Percentiles rank a stretch among this genome's conserved stretches.
phyloP scores from a whole-genome alignment of 2,797 vertebrate species.

The Arctocebus calabarensis region DNA sequence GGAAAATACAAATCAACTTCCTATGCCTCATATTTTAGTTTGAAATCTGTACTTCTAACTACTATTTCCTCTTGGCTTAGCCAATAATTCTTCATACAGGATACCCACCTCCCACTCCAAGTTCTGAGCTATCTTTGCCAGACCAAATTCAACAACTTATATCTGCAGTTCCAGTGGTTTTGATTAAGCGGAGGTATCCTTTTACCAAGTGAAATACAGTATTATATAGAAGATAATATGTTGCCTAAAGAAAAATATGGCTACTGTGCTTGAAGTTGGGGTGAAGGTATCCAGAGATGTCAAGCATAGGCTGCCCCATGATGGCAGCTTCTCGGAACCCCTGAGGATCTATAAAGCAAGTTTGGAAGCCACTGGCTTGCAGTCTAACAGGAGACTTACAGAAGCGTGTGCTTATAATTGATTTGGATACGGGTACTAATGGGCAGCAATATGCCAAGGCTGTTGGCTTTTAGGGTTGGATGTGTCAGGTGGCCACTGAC shows the following conservation, averaged over 20 bases:
- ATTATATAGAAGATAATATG: neutral
- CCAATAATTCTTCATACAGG: neutral
- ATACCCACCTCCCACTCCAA: neutral
- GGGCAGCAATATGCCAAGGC: neutral
- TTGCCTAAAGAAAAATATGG: neutral
- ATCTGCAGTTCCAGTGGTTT: neutral
- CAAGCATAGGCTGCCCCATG: too few species aligned
- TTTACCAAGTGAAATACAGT: neutral
- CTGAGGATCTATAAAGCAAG: neutral
- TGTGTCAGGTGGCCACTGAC: neutral
- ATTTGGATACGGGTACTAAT: neutral
- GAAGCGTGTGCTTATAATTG: neutral
- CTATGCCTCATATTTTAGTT: neutral
- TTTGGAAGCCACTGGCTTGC: neutral
- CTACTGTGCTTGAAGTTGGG: neutral
- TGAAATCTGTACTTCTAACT: neutral
- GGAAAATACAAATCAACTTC: neutral
- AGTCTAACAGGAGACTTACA: neutral
- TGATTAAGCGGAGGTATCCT: conserved; percentile 26
- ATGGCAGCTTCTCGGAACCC: neutral
- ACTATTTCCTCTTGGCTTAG: neutral
- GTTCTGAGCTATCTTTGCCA: neutral
- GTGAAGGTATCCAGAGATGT: neutral
- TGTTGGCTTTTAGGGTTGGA: neutral
- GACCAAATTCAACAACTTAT: neutral